Conservation (phyloP, 2,113 vertebrate genomes). For the Prionailurus viverrinus region DNA sequence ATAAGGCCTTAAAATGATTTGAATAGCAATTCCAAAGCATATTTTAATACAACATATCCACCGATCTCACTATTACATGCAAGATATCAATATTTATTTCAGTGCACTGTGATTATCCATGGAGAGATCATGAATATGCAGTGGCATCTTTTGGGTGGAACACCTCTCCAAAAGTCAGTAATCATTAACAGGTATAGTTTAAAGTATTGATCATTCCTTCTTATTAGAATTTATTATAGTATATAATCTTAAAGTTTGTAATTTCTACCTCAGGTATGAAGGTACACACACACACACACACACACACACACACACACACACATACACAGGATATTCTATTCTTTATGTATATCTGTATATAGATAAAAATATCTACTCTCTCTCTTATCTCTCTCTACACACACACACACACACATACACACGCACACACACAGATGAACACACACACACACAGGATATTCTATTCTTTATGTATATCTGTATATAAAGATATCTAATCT, state of each 20-base stretch:
- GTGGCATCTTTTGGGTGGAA: not conserved
- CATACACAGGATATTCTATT: not conserved
- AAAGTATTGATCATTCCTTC: slow-evolving; percentile 19
- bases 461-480: not conserved
- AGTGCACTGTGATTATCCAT: not conserved
- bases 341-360: not conserved
- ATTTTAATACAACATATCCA: not conserved
- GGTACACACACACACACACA: not conserved
- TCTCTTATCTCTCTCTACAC: not conserved
- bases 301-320: too few species aligned
- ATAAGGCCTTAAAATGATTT: not conserved
- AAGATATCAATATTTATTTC: slow-evolving; percentile 19
- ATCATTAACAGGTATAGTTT: not conserved
- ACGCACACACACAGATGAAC: too few species aligned
- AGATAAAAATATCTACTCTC: not conserved
- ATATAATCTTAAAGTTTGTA: not conserved
- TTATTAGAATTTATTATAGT: not conserved
- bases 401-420: too few species aligned
- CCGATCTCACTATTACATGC: not conserved
- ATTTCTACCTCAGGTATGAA: not conserved
- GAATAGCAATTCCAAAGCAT: not conserved
- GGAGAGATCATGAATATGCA: not conserved
- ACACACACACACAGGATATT: not conserved
- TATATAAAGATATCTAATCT: not conserved
- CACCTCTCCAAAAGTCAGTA: not conserved